Base-by-base conservation (phyloP, 1,140 invertebrate species). In the Lordiphosa mommai region DNA sequence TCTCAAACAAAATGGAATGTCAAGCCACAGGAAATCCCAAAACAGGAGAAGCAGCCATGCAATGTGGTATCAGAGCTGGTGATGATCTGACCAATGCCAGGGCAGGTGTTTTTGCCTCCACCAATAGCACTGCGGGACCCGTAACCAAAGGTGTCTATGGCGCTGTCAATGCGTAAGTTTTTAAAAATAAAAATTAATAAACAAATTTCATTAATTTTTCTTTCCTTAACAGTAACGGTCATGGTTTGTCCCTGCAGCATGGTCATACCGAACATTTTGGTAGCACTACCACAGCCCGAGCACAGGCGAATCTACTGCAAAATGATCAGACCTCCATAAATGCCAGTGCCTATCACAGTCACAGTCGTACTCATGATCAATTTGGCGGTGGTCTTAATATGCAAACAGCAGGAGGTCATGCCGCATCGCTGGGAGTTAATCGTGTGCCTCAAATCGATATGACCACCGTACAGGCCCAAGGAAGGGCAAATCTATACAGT, bases 71-170 rank as follows among this genome's bases (percentile, higher is more conserved):
- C 0, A 50, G 12, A 1, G 16, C 50, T 0, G 80, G 80, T 3
- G 38, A 66, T 20, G 72, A 69, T 13, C 30, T 60, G 1, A 12
- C 10, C 7, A 84, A 70, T 37, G 67, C 52, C 2, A 43, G 44
- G 0, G 70, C 49, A 12, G 82, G 86, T 12, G 86, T 74, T 1
- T 84, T 84, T 43, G 72, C 76, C 0, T 8, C 23, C 0, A 77
- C 66, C n/a, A 61, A 72, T 4, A 49, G 44, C 13, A 7, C 4
- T 0, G 51, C 20, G 1, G 76, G 61, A 9, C 76, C 77, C 1
- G 74, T 77, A 1, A 85, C 74, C 10, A 82, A 61, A 2, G 86
- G 86, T 17, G 49, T 66, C 0, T 84, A 79, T 51, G 86, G 60
- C 30, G 63, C 49, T 13, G 30, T 71, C 0, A 87, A 82, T 38